Evolutionary conservation across 1,140 invertebrate genomes (phyloP), one percentile per base, ranked within the genome.

Genomic region (Calephelis virginiensis): DNA sequence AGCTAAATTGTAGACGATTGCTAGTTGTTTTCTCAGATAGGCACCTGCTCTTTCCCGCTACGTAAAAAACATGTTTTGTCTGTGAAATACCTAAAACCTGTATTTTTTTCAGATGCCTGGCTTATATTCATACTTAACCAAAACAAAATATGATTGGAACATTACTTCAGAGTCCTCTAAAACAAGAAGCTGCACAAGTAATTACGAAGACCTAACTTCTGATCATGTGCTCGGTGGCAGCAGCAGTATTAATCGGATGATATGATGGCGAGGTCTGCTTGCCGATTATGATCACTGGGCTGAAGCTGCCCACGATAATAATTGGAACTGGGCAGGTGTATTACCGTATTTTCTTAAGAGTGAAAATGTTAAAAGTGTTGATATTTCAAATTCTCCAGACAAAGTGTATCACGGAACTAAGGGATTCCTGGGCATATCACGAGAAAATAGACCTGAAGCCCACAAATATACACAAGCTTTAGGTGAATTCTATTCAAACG

Each of bases 191-290:
- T 43, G 40, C 7, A 43, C 6, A 43, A 43, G 40, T 43, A 43
- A 43, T 43, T 8, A 43, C 8, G 40, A 43, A 43, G 40, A 43
- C 8, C 40, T 43, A 8, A 43, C 40, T 43, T 43, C 40, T 6
- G 40, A 6, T 0, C 95, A 94, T 85, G 94, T 93, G 8, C 75
- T 96, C 1, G 96, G 95, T 0, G 95, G 95, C 0, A 93, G 93
- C 2, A 95, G 94, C 40, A 92, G 95, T 3, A 92, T 95, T 3
- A 96, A 96, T 85, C 97, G 95, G 69, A 93, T 96, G 94, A 43
- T 71, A 11, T 80, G 78, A 50, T 72, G 69, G 10, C 72, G 78
- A 13, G 78, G 76, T 2, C 67, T 70, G 47, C 64, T 61, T 10
- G 17, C 50, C 4, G 77, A 80, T 56, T 80, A 72, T 47, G 63